Base-by-base conservation (phyloP, 2,888 invertebrate genomes). In the Bombylius discolor region DNA sequence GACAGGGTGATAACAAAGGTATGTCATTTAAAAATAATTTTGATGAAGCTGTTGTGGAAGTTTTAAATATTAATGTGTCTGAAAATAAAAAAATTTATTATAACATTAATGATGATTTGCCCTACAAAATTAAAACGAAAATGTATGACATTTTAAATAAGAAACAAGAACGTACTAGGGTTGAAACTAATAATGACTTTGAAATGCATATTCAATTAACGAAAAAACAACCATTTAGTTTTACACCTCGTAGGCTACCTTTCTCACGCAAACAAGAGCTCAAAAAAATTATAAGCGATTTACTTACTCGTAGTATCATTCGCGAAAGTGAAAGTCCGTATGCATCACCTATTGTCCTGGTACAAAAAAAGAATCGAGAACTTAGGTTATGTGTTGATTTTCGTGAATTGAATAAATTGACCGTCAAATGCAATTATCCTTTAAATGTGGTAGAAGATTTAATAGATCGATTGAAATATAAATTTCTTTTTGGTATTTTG, bases 391-490 rank as follows among this genome's bases (percentile, higher is more conserved):
- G 67, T 39, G 52, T 68, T 0, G 68, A 68, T 48, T 68, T 67
- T 53, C 51, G 66, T 0, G 59, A 61, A 8, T 55, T 68, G 0
- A 67, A 67, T 47, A 59, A 58, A 4, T 55, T 65, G n/a, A 67
- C 65, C 1, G 55, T 55, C n/a, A 23, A 58, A 63, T 2, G 66
- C 51, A 54, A 57, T 7, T 72, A 71, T 47, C 69, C 70, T 2
- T 49, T 72, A 13, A 73, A 71, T 0, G 57, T 68, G 5, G 70
- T 71, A 11, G 71, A 72, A 46, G 71, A 72, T 31, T 54, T 69
- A 13, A 47, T 72, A 8, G 52, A 52, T 32, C n/a, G 23, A 5
- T 46, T 61, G 32, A 8, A 47, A 5, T 55, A 56, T 9, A 61
- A 61, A 36, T 36, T 33, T 23, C 55, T 55, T 48, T 62, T 60